Evolutionary conservation across 2,797 vertebrate species (phyloP).

Genomic region (Antrozous pallidus): DNA sequence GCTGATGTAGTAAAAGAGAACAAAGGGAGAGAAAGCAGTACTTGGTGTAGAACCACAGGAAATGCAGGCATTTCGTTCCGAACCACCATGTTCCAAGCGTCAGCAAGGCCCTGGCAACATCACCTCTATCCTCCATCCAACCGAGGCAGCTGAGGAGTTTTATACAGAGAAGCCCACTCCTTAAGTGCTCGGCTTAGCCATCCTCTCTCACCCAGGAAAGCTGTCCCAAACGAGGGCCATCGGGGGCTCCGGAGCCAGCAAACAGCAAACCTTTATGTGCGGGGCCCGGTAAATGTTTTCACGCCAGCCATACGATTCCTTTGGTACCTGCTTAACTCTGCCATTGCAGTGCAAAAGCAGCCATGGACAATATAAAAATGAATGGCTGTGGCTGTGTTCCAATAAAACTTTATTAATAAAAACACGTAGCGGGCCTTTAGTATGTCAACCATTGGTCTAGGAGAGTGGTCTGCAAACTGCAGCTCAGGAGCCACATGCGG

Average conservation of each 20-base stretch:
- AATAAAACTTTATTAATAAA: constrained; percentile 46
- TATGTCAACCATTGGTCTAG: background rate
- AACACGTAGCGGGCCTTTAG: background rate
- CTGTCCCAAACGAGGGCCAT: background rate
- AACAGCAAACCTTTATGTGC: background rate
- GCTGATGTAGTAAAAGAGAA: background rate
- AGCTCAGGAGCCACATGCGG: too few relatives aligned
- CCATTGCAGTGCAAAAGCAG: background rate
- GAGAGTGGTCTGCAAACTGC: too few relatives aligned
- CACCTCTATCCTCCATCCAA: background rate
- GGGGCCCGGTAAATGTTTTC: background rate
- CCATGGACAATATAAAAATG: background rate
- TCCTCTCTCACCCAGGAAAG: background rate
- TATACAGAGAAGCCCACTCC: background rate
- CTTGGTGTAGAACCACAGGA: background rate
- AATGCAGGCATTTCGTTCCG: background rate
- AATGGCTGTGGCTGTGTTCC: background rate
- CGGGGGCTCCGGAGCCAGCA: background rate
- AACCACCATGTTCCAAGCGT: background rate
- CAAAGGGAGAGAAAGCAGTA: background rate
- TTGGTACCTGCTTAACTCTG: background rate
- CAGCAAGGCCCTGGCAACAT: background rate
- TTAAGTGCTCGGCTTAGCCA: background rate
- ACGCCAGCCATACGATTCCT: background rate
- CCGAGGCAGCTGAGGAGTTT: background rate